Conservation (phyloP, 2,888 invertebrate species). For the Slavum lentiscoides region DNA sequence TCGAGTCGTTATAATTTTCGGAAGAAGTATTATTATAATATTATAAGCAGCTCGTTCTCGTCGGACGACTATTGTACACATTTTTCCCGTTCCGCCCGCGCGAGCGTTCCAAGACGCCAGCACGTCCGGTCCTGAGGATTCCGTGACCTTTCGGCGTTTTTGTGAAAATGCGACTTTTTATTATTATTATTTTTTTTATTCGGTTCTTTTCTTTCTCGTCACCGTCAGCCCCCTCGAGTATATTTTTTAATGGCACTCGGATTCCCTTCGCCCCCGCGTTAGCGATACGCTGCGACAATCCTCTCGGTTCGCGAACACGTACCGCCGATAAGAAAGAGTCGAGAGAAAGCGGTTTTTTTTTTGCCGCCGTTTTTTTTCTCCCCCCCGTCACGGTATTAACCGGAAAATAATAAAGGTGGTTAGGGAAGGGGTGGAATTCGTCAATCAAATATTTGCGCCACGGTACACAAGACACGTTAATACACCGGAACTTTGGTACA, state of each 20-base stretch:
- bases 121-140: constrained; percentile 44
- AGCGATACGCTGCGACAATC: background rate
- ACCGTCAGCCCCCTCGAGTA: constrained; percentile 16
- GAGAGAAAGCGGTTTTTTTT: background rate
- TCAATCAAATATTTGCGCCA: constrained; percentile 39
- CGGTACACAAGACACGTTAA: too few species aligned
- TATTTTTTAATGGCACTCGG: constrained; percentile 44
- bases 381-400: background rate
- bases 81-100: background rate
- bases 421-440: constrained; percentile 14
- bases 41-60: constrained; percentile 23
- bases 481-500: too few species aligned
- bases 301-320: too few species aligned
- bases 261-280: background rate
- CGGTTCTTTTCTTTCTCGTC: background rate
- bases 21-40: constrained; percentile 11
- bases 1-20: constrained; percentile 47
- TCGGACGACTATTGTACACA: constrained; percentile 5
- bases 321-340: constrained; percentile 23
- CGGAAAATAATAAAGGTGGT: too few species aligned
- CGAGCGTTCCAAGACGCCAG: constrained; percentile 14
- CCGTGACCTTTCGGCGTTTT: constrained; percentile 47
- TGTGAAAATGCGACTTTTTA: constrained; percentile 39
- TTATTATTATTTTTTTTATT: background rate
- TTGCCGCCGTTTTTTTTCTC: background rate